Conservation (phyloP, 2,888 invertebrate genomes). For the Eretmocerus hayati region DNA sequence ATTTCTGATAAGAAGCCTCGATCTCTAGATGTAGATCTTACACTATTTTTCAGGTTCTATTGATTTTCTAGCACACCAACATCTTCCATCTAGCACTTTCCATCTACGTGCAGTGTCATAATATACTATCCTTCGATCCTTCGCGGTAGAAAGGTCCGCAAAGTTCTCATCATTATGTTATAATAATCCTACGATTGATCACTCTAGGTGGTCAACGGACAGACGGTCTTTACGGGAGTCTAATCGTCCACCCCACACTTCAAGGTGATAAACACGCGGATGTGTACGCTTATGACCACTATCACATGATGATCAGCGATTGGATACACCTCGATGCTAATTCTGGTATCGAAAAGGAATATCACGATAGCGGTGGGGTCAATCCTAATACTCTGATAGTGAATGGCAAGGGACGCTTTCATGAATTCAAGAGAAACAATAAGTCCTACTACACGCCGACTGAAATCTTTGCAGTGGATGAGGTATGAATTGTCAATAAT, state of each 20-base stretch:
- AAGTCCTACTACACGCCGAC: slow-evolving; percentile 52
- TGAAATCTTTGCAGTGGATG: slow-evolving; percentile 59
- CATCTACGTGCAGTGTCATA: too few species aligned
- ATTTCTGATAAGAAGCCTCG: too few species aligned
- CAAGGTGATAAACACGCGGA: slow-evolving; percentile 56
- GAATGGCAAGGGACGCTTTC: slow-evolving; percentile 69
- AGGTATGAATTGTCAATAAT: slow-evolving; percentile 46
- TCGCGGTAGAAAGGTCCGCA: too few species aligned
- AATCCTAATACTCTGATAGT: slow-evolving; percentile 74
- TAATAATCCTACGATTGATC: background rate
- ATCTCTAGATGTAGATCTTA: too few species aligned
- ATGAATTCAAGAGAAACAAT: slow-evolving; percentile 27
- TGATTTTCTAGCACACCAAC: too few species aligned
- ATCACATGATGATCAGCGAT: slow-evolving; percentile 70
- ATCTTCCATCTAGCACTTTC: too few species aligned
- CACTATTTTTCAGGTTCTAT: too few species aligned
- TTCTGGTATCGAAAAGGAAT: slow-evolving; percentile 68
- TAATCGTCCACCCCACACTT: slow-evolving; percentile 65
- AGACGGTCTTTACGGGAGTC: slow-evolving; percentile 74
- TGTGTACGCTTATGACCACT: slow-evolving; percentile 75
- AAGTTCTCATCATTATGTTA: background rate
- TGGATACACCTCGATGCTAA: slow-evolving; percentile 71
- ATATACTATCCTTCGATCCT: too few species aligned
- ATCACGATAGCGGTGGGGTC: slow-evolving; percentile 73
- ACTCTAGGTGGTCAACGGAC: slow-evolving; percentile 70